Evolutionary conservation across 64 coral and sea anemone genomes (phyloP).

Genomic region (Porites lutea): DNA sequence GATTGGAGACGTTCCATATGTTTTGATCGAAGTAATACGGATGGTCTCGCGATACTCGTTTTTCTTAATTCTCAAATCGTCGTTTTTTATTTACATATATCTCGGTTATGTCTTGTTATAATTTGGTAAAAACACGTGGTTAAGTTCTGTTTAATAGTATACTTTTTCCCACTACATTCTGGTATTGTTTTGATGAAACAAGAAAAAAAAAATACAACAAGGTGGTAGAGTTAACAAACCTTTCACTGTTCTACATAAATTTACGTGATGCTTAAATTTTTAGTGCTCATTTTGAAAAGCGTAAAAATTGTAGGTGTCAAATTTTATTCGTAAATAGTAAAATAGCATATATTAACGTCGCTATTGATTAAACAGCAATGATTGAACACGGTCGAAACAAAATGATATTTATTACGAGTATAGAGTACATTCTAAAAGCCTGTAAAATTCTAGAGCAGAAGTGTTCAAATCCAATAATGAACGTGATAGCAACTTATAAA

Average conservation of each 20-base stretch:
- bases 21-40: not conserved
- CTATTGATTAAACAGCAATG: constrained; percentile 10
- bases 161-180: not conserved
- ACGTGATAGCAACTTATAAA: no score
- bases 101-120: constrained; percentile 25
- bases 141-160: not conserved
- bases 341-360: not conserved
- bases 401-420: not conserved
- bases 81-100: constrained; percentile 39
- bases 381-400: not conserved
- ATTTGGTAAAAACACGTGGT: constrained; percentile 41
- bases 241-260: not conserved
- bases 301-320: not conserved
- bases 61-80: not conserved
- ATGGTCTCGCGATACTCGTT: not conserved
- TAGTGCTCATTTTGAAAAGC: not conserved
- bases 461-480: no score
- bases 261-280: not conserved
- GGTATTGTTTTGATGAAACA: no score
- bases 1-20: not conserved
- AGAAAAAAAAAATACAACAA: not conserved
- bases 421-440: not conserved
- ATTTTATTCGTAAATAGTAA: constrained; percentile 3
- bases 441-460: no score
- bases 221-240: not conserved